These are phyloP conservation scores for Lacanobia oleracea DNA, from an alignment of 2,888 invertebrate species.

Conservation along the genomic window DNA sequence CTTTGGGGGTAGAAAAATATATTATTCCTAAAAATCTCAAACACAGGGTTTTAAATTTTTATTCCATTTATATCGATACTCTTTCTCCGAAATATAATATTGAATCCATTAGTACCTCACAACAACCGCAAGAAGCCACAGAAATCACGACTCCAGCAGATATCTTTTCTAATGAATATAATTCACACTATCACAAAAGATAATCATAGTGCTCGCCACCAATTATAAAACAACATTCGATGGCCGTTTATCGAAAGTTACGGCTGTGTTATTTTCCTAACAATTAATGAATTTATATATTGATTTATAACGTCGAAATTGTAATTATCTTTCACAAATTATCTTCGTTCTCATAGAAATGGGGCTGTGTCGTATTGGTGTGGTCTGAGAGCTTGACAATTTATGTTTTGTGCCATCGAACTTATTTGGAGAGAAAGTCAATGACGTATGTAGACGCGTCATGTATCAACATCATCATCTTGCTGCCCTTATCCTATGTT, in stretches of 20 bases:
- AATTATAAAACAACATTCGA: constrained; percentile 57
- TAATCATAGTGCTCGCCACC: constrained; percentile 57
- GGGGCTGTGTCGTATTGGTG: constrained; percentile 40
- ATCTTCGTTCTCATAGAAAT: constrained; percentile 55
- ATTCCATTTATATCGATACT: no score
- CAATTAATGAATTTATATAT: constrained; percentile 68
- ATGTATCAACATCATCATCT: no score
- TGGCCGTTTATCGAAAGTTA: constrained; percentile 64
- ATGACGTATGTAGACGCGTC: neutral
- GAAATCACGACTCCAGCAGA: constrained; percentile 17
- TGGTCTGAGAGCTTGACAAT: constrained; percentile 36
- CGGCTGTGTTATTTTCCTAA: constrained; percentile 65
- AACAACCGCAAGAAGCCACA: constrained; percentile 17
- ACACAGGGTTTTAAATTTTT: no score
- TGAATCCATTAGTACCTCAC: neutral
- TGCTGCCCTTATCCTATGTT: no score
- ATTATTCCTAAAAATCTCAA: no score
- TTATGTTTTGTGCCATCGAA: constrained; percentile 7
- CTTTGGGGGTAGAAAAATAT: no score
- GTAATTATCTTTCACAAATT: constrained; percentile 65
- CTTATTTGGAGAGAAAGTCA: constrained; percentile 9
- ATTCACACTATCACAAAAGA: constrained; percentile 57
- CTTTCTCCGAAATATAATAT: no score
- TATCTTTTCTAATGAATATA: constrained; percentile 44
- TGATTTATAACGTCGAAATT: constrained; percentile 68